phyloP scores from a whole-genome alignment of 2,888 invertebrate species.

The Eristalis pertinax region DNA sequence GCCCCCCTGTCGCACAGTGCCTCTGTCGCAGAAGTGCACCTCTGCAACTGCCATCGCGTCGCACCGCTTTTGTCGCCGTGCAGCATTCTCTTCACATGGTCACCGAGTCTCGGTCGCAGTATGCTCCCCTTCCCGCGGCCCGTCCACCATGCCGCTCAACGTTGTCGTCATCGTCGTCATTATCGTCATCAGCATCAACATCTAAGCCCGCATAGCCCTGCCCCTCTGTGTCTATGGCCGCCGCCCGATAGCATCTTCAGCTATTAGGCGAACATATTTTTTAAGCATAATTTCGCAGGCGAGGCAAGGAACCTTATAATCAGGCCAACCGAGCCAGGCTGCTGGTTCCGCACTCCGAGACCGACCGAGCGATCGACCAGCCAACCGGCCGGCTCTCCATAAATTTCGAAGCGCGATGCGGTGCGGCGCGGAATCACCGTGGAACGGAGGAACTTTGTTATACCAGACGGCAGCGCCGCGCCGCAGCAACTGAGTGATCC shows the following conservation, averaged over 20 bases:
- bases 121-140: too few species aligned
- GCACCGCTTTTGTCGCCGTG: background rate
- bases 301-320: slow-evolving; percentile 61
- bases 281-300: slow-evolving; percentile 66
- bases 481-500: slow-evolving; percentile 62
- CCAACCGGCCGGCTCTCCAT: background rate
- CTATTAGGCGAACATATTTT: slow-evolving; percentile 69
- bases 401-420: background rate
- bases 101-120: slow-evolving; percentile 31
- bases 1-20: background rate
- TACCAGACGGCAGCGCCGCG: background rate
- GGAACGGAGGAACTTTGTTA: slow-evolving; percentile 18
- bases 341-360: slow-evolving; percentile 2
- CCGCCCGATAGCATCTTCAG: slow-evolving; percentile 59
- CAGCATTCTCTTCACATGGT: slow-evolving; percentile 56
- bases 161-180: slow-evolving; percentile 52
- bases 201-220: slow-evolving; percentile 38
- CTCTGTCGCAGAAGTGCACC: background rate
- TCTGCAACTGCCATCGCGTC: slow-evolving; percentile 2
- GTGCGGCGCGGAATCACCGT: background rate
- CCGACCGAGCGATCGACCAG: background rate
- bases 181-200: slow-evolving; percentile 67
- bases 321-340: slow-evolving; percentile 64
- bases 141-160: background rate
- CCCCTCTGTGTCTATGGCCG: slow-evolving; percentile 39